These are phyloP conservation scores for Stigmatopora argus DNA, from an alignment of 2,113 vertebrate genomes.

Conservation along the genomic window DNA sequence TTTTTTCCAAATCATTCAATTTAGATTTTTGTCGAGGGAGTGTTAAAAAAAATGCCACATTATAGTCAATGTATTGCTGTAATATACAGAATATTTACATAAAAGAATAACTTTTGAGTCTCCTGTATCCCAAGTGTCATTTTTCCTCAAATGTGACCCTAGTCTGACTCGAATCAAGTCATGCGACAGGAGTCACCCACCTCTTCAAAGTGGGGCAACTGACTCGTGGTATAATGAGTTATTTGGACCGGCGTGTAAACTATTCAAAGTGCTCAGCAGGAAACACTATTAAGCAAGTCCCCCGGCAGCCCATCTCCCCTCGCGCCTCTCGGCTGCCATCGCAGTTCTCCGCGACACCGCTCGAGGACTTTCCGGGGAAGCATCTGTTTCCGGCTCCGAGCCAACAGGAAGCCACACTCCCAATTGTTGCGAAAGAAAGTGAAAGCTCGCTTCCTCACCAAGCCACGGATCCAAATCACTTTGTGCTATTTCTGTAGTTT, in stretches of 20 bases:
- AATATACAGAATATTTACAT: no score
- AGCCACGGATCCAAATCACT: not conserved
- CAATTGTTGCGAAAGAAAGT: conserved; percentile 71
- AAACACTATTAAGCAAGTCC: not conserved
- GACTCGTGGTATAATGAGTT: not conserved
- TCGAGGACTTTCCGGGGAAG: conserved; percentile 76
- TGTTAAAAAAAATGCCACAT: no score
- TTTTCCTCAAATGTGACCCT: no score
- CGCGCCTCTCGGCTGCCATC: conserved; percentile 56
- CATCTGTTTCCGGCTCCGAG: conserved; percentile 74
- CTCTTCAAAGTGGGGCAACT: not conserved
- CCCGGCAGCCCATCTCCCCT: conserved; percentile 4
- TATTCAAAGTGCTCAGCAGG: not conserved
- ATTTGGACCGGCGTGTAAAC: not conserved
- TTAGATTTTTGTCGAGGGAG: no score
- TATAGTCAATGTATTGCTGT: no score
- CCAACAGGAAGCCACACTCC: conserved; percentile 69
- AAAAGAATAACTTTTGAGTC: no score
- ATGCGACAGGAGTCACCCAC: not conserved
- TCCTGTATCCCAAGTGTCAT: no score
- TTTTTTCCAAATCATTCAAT: no score
- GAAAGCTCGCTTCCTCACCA: conserved; percentile 64
- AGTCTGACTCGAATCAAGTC: no score
- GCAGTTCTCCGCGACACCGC: conserved; percentile 67
- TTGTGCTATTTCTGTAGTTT: not conserved